These are phyloP conservation scores for Chrysolophus pictus DNA, from an alignment of 2,797 vertebrate genomes.

Conservation along the genomic window DNA sequence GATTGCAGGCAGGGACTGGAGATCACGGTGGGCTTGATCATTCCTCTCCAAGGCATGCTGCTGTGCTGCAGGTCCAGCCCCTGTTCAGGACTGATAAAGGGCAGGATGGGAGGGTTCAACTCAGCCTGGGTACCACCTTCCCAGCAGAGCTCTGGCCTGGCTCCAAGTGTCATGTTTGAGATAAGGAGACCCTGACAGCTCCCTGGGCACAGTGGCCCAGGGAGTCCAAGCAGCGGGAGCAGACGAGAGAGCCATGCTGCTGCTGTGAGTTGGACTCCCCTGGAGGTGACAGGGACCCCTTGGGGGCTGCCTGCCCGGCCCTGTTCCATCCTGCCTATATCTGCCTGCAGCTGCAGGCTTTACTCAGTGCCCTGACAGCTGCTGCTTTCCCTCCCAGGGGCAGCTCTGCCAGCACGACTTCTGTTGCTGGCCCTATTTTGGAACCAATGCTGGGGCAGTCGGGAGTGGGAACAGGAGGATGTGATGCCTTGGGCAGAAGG, in stretches of 20 bases:
- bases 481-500: background rate
- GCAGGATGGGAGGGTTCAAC: rapidly evolving
- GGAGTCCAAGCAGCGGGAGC: background rate
- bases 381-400: background rate
- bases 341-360: background rate
- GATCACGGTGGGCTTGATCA: rapidly evolving
- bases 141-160: background rate
- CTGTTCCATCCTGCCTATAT: background rate
- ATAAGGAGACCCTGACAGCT: slow-evolving; percentile 11
- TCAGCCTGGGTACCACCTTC: background rate
- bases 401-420: rapidly evolving
- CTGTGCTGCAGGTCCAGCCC: background rate
- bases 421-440: rapidly evolving
- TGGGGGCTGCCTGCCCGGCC: background rate
- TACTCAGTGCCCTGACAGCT: rapidly evolving
- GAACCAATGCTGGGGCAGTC: background rate
- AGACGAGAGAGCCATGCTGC: rapidly evolving
- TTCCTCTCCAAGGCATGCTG: background rate
- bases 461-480: background rate
- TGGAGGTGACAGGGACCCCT: background rate
- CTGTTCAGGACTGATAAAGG: background rate
- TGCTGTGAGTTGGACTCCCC: background rate
- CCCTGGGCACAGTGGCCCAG: background rate
- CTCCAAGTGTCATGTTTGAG: slow-evolving; percentile 44
- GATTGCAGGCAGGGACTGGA: background rate